Conservation (phyloP, 2,888 invertebrate genomes). For the Drosophila helvetica region DNA sequence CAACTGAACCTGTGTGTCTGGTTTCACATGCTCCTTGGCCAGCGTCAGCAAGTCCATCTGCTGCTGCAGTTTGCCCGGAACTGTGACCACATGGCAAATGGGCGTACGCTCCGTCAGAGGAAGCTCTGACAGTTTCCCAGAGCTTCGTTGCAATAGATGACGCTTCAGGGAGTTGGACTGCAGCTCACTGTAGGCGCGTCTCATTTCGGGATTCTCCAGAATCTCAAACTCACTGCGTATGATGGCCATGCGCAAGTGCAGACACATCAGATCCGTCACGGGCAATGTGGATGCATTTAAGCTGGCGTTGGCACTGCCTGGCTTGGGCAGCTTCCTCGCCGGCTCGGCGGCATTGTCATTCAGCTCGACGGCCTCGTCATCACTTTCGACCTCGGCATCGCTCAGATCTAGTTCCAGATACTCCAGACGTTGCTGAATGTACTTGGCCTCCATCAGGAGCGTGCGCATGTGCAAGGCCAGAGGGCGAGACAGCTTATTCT, state of each 20-base stretch:
- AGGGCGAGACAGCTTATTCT: constrained; percentile 84
- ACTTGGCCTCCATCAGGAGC: constrained; percentile 85
- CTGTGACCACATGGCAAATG: constrained; percentile 83
- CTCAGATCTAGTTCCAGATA: constrained; percentile 83
- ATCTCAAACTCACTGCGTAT: constrained; percentile 86
- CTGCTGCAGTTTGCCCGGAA: constrained; percentile 84
- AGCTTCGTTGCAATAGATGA: constrained; percentile 44
- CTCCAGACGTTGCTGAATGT: constrained; percentile 85
- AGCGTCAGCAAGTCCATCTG: constrained; percentile 84
- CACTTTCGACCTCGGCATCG: constrained; percentile 80
- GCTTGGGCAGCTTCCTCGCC: constrained; percentile 46
- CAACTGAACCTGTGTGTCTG: constrained; percentile 83
- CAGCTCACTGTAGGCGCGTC: constrained; percentile 84
- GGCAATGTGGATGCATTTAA: constrained; percentile 78
- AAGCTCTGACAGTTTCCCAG: not conserved
- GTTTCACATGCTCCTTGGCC: constrained; percentile 82
- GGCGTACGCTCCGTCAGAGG: constrained; percentile 23
- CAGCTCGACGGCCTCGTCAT: constrained; percentile 67
- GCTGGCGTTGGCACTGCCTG: constrained; percentile 70
- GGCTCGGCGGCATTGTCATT: constrained; percentile 49
- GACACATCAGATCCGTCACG: constrained; percentile 85
- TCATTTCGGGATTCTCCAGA: constrained; percentile 86
- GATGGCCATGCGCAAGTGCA: constrained; percentile 85
- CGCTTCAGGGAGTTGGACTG: constrained; percentile 68
- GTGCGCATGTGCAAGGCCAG: constrained; percentile 85